Conservation (phyloP, 2,797 vertebrate species). For the Epinephelus coioides region DNA sequence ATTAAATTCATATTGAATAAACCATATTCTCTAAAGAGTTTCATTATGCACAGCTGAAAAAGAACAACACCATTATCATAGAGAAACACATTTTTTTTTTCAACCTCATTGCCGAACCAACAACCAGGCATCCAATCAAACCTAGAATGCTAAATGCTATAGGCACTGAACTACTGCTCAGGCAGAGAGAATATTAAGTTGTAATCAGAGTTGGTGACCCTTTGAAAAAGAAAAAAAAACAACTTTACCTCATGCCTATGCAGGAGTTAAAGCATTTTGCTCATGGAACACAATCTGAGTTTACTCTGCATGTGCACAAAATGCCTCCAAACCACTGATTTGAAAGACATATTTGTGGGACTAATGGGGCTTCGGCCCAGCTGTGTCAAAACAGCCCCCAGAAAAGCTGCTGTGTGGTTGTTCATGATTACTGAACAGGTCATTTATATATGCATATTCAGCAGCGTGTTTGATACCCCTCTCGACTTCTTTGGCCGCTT, state of each 20-base stretch:
- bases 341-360: slow-evolving; percentile 79
- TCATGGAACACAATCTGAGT: slow-evolving; percentile 61
- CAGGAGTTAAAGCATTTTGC: slow-evolving; percentile 63
- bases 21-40: slow-evolving; percentile 1
- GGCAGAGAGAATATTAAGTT: slow-evolving; percentile 68
- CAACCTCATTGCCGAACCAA: slow-evolving; percentile 42
- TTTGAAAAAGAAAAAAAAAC: slow-evolving; percentile 62
- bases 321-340: slow-evolving; percentile 75
- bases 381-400: slow-evolving; percentile 80
- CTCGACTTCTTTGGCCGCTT: slow-evolving; percentile 75
- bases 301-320: slow-evolving; percentile 63
- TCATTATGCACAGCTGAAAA: slow-evolving; percentile 23
- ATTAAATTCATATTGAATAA: not conserved
- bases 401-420: slow-evolving; percentile 73
- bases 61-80: slow-evolving; percentile 37
- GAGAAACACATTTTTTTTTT: slow-evolving; percentile 29
- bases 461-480: slow-evolving; percentile 78
- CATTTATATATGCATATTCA: slow-evolving; percentile 86
- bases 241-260: slow-evolving; percentile 50
- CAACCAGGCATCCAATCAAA: slow-evolving; percentile 58
- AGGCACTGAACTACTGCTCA: slow-evolving; percentile 45
- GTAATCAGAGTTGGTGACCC: slow-evolving; percentile 71
- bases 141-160: slow-evolving; percentile 48
- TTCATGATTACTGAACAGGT: slow-evolving; percentile 83
- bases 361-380: slow-evolving; percentile 77